Conservation (phyloP, 2,888 invertebrate genomes). For the Erynnis tages region DNA sequence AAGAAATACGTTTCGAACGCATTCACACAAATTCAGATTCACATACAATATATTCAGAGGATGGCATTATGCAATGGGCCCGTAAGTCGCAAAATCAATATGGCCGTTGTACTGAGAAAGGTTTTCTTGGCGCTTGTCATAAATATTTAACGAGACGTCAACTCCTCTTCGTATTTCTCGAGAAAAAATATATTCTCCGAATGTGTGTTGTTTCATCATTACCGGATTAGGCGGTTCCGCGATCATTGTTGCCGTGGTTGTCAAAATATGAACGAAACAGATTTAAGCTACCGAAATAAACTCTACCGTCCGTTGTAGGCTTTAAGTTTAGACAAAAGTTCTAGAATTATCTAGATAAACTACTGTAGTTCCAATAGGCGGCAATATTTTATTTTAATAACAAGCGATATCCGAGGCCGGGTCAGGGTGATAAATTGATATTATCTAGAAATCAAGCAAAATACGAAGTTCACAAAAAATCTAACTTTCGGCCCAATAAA, state of each 20-base stretch:
- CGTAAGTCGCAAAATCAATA: constrained; percentile 74
- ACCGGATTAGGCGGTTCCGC: constrained; percentile 35
- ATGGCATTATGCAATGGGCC: constrained; percentile 67
- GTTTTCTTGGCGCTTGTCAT: constrained; percentile 59
- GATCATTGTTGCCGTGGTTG: constrained; percentile 11
- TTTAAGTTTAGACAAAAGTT: too few relatives aligned
- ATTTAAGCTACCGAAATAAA: too few relatives aligned
- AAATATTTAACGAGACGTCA: constrained; percentile 66
- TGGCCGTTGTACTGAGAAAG: constrained; percentile 62
- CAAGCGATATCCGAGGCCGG: too few relatives aligned
- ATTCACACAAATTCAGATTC: constrained; percentile 37
- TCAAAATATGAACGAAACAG: constrained; percentile 4
- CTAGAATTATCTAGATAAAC: too few relatives aligned
- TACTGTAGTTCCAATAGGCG: too few relatives aligned
- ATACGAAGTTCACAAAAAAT: too few relatives aligned
- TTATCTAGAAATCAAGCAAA: too few relatives aligned
- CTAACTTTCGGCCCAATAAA: too few relatives aligned
- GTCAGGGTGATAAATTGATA: too few relatives aligned
- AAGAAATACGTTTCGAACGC: constrained; percentile 24
- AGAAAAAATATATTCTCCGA: constrained; percentile 21
- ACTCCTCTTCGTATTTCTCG: constrained; percentile 40
- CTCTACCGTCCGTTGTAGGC: too few relatives aligned
- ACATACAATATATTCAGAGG: constrained; percentile 70
- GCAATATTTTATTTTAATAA: too few relatives aligned
- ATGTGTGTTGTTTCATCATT: constrained; percentile 38